A percentile compares a stretch with the other conserved stretches of the same genome.
Conservation (phyloP, 2,888 invertebrate genomes). For the Hoplodrina ambigua region DNA sequence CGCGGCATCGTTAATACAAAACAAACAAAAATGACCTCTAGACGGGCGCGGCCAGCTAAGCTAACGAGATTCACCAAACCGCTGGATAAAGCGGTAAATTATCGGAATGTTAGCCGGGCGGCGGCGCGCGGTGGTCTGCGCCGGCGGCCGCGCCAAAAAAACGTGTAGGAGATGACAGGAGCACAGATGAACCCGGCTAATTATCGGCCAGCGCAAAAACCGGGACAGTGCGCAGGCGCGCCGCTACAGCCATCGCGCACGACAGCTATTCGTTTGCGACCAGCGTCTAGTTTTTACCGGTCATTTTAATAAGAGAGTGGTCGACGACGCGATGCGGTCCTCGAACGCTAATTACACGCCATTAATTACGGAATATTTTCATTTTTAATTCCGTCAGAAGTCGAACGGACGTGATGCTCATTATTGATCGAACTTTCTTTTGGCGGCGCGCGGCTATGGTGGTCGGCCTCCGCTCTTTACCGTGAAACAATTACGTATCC, state of each 20-base stretch:
- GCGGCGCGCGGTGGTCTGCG: slow-evolving; percentile 84
- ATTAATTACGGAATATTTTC: slow-evolving; percentile 82
- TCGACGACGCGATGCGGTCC: slow-evolving; percentile 73
- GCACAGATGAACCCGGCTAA: slow-evolving; percentile 84
- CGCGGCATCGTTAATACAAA: slow-evolving; percentile 88
- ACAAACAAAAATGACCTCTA: slow-evolving; percentile 90
- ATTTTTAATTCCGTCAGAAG: slow-evolving; percentile 71
- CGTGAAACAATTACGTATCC: slow-evolving; percentile 59
- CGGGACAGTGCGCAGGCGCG: slow-evolving; percentile 77
- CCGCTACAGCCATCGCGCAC: slow-evolving; percentile 78
- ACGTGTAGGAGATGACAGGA: slow-evolving; percentile 89
- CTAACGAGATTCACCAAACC: slow-evolving; percentile 89
- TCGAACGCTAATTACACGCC: slow-evolving; percentile 80
- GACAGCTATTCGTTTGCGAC: slow-evolving; percentile 79
- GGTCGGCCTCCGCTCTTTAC: slow-evolving; percentile 58
- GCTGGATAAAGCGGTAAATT: slow-evolving; percentile 90
- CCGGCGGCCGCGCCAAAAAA: slow-evolving; percentile 81
- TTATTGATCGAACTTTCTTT: slow-evolving; percentile 78
- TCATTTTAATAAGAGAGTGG: slow-evolving; percentile 77
- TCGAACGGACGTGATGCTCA: slow-evolving; percentile 75
- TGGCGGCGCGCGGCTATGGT: slow-evolving; percentile 59
- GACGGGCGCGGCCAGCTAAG: slow-evolving; percentile 81
- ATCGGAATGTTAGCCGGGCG: slow-evolving; percentile 84
- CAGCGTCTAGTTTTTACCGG: slow-evolving; percentile 77
- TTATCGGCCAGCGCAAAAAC: slow-evolving; percentile 83